These are phyloP conservation scores for Balaenoptera acutorostrata DNA, from an alignment of 2,113 vertebrate genomes.

Conservation along the genomic window DNA sequence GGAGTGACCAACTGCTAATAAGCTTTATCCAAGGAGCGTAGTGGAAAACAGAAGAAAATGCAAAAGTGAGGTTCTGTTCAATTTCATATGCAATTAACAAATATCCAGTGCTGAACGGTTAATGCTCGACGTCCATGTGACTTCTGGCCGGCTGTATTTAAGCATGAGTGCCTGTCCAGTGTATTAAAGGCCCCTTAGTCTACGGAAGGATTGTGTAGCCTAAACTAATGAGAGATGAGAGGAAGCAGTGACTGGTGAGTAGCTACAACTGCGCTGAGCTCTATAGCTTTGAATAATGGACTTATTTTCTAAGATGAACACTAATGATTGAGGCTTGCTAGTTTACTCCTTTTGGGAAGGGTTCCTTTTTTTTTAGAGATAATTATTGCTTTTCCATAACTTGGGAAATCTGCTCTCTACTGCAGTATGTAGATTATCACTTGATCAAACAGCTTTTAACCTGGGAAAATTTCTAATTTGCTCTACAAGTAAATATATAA, in stretches of 20 bases:
- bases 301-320: background rate
- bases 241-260: constrained; percentile 68
- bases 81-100: constrained; percentile 64
- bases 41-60: constrained; percentile 66
- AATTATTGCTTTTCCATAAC: constrained; percentile 32
- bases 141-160: constrained; percentile 68
- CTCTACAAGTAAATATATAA: constrained; percentile 27
- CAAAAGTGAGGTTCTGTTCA: constrained; percentile 64
- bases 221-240: constrained; percentile 33
- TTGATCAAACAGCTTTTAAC: constrained; percentile 31
- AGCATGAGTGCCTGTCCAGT: constrained; percentile 65
- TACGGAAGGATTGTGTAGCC: constrained; percentile 54
- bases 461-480: background rate
- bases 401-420: constrained; percentile 39
- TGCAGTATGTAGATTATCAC: background rate
- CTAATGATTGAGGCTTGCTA: background rate
- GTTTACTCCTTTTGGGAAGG: background rate
- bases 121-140: constrained; percentile 70
- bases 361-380: background rate
- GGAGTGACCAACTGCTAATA: constrained; percentile 71
- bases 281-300: background rate
- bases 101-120: constrained; percentile 4
- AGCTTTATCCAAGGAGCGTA: constrained; percentile 66
- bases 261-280: background rate
- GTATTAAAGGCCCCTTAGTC: constrained; percentile 59